A percentile compares a stretch with the other conserved stretches of the same genome.
Evolutionary conservation across 64 coral and sea anemone genomes (phyloP).

Genomic region (Montipora capricornis): DNA sequence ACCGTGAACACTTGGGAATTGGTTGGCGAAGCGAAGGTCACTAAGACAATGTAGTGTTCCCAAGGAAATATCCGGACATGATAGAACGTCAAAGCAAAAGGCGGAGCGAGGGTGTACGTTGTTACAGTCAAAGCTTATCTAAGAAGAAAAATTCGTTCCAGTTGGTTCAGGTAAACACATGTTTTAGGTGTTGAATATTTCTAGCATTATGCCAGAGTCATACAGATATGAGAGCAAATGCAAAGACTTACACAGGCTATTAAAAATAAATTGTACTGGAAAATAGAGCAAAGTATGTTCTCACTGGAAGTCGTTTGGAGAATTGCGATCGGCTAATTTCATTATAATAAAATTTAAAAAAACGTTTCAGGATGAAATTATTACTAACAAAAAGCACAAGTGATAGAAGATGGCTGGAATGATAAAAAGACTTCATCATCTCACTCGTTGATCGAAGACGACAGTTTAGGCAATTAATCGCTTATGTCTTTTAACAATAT

Average conservation of each 20-base stretch:
- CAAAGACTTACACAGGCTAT: constrained; percentile 4
- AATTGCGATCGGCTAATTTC: constrained; percentile 3
- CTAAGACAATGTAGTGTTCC: constrained; percentile 13
- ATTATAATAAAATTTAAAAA: neutral
- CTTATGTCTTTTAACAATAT: neutral
- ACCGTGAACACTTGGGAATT: constrained; percentile 51
- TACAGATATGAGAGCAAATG: constrained; percentile 5
- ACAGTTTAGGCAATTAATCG: neutral
- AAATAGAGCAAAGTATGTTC: constrained; percentile 10
- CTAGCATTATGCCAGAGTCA: constrained; percentile 2
- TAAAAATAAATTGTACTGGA: constrained; percentile 2
- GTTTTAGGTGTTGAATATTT: constrained; percentile 1
- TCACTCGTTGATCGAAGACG: neutral
- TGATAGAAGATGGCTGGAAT: neutral
- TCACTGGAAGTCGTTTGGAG: neutral
- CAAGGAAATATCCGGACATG: neutral
- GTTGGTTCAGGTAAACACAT: constrained; percentile 41
- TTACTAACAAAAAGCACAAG: constrained; percentile 7
- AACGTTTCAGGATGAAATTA: neutral
- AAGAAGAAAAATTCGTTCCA: constrained; percentile 31
- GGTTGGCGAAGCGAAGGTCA: constrained; percentile 55
- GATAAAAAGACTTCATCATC: constrained; percentile 3
- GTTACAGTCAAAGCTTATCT: constrained; percentile 14
- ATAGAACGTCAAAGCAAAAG: neutral
- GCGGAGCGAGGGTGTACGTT: constrained; percentile 30